These are phyloP conservation scores for Sylvia atricapilla DNA, from an alignment of 2,113 vertebrate species.

Conservation along the genomic window DNA sequence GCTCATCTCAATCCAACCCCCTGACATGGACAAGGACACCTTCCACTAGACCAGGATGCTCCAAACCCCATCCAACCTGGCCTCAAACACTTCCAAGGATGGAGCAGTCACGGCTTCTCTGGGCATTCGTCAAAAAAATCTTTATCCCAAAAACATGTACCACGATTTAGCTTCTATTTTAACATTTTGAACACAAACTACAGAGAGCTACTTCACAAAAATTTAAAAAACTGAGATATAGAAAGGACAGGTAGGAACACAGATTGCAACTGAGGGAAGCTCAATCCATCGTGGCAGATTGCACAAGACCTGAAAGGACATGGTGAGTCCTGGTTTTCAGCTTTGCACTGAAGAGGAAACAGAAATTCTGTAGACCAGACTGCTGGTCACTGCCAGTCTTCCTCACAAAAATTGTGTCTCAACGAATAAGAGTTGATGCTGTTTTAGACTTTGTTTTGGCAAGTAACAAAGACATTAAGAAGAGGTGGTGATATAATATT, in stretches of 20 bases:
- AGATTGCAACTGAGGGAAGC: neutral
- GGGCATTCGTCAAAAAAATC: neutral
- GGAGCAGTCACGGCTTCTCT: neutral
- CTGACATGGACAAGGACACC: neutral
- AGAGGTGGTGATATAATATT: neutral
- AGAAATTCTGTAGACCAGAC: neutral
- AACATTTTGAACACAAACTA: neutral
- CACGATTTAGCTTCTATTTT: neutral
- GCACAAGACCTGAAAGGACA: neutral
- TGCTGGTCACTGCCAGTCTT: neutral
- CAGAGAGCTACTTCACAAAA: neutral
- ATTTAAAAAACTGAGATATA: neutral
- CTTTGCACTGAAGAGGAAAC: neutral
- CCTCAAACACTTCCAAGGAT: neutral
- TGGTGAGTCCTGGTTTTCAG: neutral
- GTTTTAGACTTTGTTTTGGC: neutral
- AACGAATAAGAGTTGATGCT: neutral
- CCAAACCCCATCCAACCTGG: neutral
- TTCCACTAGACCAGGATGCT: accelerated
- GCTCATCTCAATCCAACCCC: accelerated
- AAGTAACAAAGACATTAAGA: neutral
- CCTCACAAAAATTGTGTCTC: neutral
- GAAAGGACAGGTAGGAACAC: neutral
- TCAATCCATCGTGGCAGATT: neutral
- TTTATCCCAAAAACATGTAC: neutral